Base-by-base conservation (phyloP, 2,888 invertebrate genomes). In the Mylabris sibirica region DNA sequence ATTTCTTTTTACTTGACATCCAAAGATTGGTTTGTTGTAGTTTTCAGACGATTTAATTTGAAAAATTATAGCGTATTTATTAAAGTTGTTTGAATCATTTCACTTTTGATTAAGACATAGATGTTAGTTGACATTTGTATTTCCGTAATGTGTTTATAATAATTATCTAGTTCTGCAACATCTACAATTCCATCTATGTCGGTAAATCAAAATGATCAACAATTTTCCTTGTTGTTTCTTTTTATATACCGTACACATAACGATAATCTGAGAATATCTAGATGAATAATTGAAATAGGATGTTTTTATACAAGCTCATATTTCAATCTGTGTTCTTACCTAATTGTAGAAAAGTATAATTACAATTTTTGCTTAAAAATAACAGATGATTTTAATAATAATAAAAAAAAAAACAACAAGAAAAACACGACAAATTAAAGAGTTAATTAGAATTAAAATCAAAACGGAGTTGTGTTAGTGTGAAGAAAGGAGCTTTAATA, bases 101-200 rank as follows among this genome's bases (percentile, higher is more conserved):
- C 57, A 62, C 35, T 65, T 68, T 63, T 68, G 65, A 65, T 68
- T 68, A 65, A 63, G 61, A 49, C 68, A 68, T 65, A 68, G 65
- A 68, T 63, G 62, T 63, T 24, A 62, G 49, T 49, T 20, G 20
- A 49, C 49, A 20, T 49, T 49, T 49, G 49, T 49, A 49, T 49
- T 49, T 49, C 49, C 49, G 49, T 49, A 49, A 49, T 49, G 9
- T 49, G 49, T 49, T 49, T 49, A 49, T 20, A 49, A 49, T 49
- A 49, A 49, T 49, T 49, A 49, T 49, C 49, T 49, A 49, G 60
- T 38, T 38, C 34, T 60, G 17, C 34, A 60, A 35, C 60, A 60
- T 30, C 11, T 59, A 59, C 30, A 60, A 26, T 38, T 20, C 60
- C 60, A 30, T 26, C n/a, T 20, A 49, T 49, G 49, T 49, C 49